Evolutionary conservation across 2,113 vertebrate genomes (phyloP), one percentile per base, ranked within the genome.

Genomic region (Camelus bactrianus): DNA sequence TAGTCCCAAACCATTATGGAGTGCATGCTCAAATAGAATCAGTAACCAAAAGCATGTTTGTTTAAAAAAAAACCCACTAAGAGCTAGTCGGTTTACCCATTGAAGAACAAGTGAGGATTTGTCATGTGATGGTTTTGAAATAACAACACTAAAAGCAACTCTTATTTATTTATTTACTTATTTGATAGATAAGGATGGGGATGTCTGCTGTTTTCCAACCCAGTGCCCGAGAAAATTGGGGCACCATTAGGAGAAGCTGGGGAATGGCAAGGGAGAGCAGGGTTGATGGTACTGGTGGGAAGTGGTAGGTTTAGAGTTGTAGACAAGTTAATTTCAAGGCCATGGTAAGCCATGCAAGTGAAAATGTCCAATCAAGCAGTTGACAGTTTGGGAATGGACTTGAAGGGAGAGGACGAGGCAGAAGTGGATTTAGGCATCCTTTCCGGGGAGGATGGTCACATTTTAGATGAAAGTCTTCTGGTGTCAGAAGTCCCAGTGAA

Each of bases 81-180:
- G 28, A 89, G 50, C 52, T 22, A 75, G 22, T 90, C 28, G n/a
- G 38, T 62, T 81, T 73, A 42, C 15, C 56, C 30, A 72, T 32
- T 81, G 84, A 94, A 94, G 58, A 92, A 83, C 12, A 93, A 62
- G 42, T 22, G 15, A 83, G 48, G 46, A 54, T 60, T n/a, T 77
- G 16, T 30, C 38, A 48, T 19, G 4, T 19, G 42, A 79, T 62
- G 54, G 52, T 73, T 82, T 90, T 46, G 38, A 92, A 77, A 83
- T 82, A 79, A 88, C 6, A 75, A 52, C 38, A 26, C 22, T 83
- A 72, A 77, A 85, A 62, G 5, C 16, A 93, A n/a, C 10, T 20
- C 48, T 67, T 42, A 35, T 26, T 69, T 38, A 6, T 75, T 75
- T 26, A 62, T 54, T 50, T 92, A 42, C 83, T 82, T 77, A 75